A percentile compares a stretch with the other conserved stretches of the same genome.
phyloP scores from a whole-genome alignment of 1,140 invertebrate species.

The honey bee (Apis mellifera) region Amel_HAv3.1 CM009940.2:7357001-7357500 shows the following conservation, averaged over 20 bases:
- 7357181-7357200: neutral
- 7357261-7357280: conserved; percentile 63
- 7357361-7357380: conserved; percentile 62
- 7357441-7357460: neutral
- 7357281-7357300: conserved; percentile 60
- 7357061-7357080: no score
- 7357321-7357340: conserved; percentile 59
- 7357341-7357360: conserved; percentile 56
- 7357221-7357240: conserved; percentile 55
- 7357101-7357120: no score
- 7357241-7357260: conserved; percentile 58
- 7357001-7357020: no score
- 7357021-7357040: no score
- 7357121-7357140: neutral
- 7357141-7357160: neutral
- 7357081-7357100: no score
- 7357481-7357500: no score
- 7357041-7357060: no score
- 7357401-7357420: conserved; percentile 33
- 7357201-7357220: neutral
- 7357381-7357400: conserved; percentile 59
- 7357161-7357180: neutral
- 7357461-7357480: neutral
- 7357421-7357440: conserved; percentile 24
- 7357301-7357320: conserved; percentile 59